Base-by-base conservation (phyloP, 2,113 vertebrate species). In the Burhinus bistriatus region DNA sequence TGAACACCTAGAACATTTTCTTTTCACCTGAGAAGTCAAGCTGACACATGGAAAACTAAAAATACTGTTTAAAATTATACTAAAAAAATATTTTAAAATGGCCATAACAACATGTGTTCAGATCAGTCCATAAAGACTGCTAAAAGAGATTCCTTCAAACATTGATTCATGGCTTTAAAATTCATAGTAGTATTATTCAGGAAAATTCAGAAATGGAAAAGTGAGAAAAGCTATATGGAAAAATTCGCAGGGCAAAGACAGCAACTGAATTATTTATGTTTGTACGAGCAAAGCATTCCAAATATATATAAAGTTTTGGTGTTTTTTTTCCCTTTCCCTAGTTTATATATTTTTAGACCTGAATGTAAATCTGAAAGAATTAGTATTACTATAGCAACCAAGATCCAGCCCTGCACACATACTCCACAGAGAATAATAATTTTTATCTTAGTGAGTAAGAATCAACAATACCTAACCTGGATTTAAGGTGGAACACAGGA, bases 301-400 rank as follows among this genome's bases (percentile, higher is more conserved):
- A 94, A 95, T 87, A 81, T 42, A 71, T 19, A 61, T 16, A 22
- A 94, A 71, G 11, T 3, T 3, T 84, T 77, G 9, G 23, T 36
- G 1, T 0, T n/a, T 15, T 45, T 51, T 51, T 72, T 81, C 59
- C 51, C 5, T 65, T 75, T 85, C 27, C 13, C 8, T 79, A 22
- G 23, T 76, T 76, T 51, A 70, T 89, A 21, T 51, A 76, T 83
- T 92, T 95, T 89, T 81, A 87, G 42, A 89, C 40, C 11, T 59
- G 22, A 78, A 51, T 47, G 42, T 73, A 95, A 82, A 87, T 59
- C 42, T 18, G 6, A 78, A 91, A 62, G 59, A 78, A 91, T 89
- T 89, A 91, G 9, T 80, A 96, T 95, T 96, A 75, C 81, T 91
- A 89, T 94, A 93, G 70, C 89, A 96, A 94, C 87, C 49, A 88